A percentile compares a stretch with the other conserved stretches of the same genome.
Evolutionary conservation across 2,113 vertebrate species (phyloP).

Genomic region (Phalacrocorax aristotelis): DNA sequence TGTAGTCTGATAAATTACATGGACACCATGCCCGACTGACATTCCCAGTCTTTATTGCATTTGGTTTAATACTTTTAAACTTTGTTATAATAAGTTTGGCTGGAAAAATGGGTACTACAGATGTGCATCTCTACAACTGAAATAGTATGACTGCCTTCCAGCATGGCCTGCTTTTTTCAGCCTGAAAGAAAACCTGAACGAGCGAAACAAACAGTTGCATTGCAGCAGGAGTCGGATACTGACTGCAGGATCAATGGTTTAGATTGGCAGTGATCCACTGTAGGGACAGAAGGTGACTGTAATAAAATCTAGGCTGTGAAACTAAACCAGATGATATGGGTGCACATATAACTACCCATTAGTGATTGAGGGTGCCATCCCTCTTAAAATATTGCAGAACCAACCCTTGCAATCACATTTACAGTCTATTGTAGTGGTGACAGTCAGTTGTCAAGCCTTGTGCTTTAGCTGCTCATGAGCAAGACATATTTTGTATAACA

Average conservation of each 20-base stretch:
- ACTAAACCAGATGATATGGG: background rate
- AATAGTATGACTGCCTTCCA: background rate
- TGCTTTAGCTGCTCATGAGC: background rate
- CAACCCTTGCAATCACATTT: background rate
- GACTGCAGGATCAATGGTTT: background rate
- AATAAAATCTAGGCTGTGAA: constrained; percentile 1
- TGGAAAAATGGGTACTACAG: background rate
- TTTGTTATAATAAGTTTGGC: background rate
- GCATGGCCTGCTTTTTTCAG: background rate
- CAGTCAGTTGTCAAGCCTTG: background rate
- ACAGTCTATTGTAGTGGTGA: background rate
- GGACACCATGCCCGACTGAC: background rate
- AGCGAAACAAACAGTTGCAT: background rate
- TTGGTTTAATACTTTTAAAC: background rate
- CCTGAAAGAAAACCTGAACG: background rate
- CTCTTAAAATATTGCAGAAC: background rate
- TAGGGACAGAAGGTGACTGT: background rate
- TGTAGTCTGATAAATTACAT: background rate
- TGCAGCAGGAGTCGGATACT: background rate
- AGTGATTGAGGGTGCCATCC: background rate
- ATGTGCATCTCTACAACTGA: background rate
- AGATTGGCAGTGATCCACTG: background rate
- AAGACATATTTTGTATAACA: background rate
- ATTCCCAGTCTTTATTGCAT: background rate
- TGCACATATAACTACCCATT: background rate